phyloP scores from a whole-genome alignment of 1,140 invertebrate species.

The Pissodes strobi region DNA sequence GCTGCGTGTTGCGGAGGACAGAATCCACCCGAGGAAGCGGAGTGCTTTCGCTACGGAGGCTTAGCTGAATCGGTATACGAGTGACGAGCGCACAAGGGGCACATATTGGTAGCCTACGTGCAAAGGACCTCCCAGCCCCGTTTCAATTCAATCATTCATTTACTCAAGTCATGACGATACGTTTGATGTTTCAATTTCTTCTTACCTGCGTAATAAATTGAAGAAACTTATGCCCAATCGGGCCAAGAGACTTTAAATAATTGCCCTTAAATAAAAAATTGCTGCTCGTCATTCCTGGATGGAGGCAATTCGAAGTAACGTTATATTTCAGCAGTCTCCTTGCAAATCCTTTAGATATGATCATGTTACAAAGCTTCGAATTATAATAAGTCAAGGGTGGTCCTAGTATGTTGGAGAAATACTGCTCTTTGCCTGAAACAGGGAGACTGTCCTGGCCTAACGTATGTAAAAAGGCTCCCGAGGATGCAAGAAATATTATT shows the following conservation, averaged over 20 bases:
- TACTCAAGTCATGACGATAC: too few relatives aligned
- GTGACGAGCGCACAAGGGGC: too few relatives aligned
- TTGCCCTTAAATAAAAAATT: conserved; percentile 26
- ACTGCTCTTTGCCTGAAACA: conserved; percentile 8
- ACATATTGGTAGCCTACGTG: too few relatives aligned
- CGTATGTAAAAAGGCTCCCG: conserved; percentile 37
- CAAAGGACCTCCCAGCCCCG: too few relatives aligned
- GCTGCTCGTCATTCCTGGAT: conserved; percentile 57
- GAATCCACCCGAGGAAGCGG: too few relatives aligned
- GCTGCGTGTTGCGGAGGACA: too few relatives aligned
- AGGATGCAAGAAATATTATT: conserved; percentile 48
- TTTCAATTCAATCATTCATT: too few relatives aligned
- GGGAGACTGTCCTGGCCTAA: conserved; percentile 35
- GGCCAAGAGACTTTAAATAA: conserved; percentile 1
- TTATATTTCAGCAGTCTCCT: conserved; percentile 42
- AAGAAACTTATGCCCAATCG: conserved; percentile 2
- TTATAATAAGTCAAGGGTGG: conserved; percentile 44
- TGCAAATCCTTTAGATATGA: conserved; percentile 46
- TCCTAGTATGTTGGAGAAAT: conserved; percentile 16
- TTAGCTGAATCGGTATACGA: too few relatives aligned
- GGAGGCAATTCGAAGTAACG: conserved; percentile 58
- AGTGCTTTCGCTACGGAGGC: too few relatives aligned
- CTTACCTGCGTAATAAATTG: conserved; percentile 25
- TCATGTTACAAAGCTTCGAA: conserved; percentile 52
- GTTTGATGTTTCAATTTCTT: too few relatives aligned